A percentile compares a stretch with the other conserved stretches of the same genome.
phyloP scores from a whole-genome alignment of 2,797 vertebrate genomes.

The Melanogrammus aeglefinus region DNA sequence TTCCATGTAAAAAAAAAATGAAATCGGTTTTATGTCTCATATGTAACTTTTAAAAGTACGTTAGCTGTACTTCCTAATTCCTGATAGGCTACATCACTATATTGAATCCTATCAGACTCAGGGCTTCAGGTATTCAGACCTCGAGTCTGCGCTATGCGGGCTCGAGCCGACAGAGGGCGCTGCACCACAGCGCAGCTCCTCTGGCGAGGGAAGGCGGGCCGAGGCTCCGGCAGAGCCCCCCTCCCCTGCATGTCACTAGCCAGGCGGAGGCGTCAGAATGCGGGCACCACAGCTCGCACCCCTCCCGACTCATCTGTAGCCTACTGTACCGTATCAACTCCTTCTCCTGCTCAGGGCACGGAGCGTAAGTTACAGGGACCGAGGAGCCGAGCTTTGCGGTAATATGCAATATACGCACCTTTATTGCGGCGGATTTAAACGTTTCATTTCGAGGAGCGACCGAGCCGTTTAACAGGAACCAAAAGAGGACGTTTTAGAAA shows the following conservation, averaged over 20 bases:
- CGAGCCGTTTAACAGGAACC: background rate
- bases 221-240: background rate
- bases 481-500: conserved; percentile 7
- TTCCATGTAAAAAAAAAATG: no score
- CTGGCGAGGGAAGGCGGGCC: background rate
- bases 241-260: background rate
- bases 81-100: no score
- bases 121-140: no score
- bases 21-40: no score
- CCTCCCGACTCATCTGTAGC: conserved; percentile 35
- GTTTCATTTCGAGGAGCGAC: no score
- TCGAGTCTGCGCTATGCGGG: background rate
- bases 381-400: no score
- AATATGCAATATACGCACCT: no score
- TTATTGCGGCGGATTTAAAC: no score
- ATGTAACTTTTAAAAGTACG: no score
- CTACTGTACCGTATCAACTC: conserved; percentile 26
- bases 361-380: no score
- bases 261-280: conserved; percentile 61
- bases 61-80: no score
- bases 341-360: background rate
- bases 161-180: background rate
- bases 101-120: no score
- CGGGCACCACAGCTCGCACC: conserved; percentile 33
- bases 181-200: background rate